Percentiles rank a stretch among this genome's conserved stretches.
phyloP scores from a whole-genome alignment of 2,797 vertebrate species.

The Phyllotis vaccarum region DNA sequence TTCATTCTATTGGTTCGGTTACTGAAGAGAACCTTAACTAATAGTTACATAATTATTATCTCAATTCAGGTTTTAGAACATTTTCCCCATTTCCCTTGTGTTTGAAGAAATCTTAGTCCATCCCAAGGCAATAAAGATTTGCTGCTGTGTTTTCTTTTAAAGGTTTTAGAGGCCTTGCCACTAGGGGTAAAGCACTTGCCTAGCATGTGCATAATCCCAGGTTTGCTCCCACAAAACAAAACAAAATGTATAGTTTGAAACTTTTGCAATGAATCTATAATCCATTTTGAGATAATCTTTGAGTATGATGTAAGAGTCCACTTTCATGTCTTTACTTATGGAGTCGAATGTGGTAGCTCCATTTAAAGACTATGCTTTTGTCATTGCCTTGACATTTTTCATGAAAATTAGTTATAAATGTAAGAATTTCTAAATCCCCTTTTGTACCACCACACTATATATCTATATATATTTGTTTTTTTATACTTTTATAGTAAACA shows the following conservation, averaged over 20 bases:
- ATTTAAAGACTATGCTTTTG: neutral
- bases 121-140: conserved; percentile 35
- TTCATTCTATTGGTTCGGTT: neutral
- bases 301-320: neutral
- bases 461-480: conserved; percentile 46
- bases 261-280: neutral
- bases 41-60: conserved; percentile 12
- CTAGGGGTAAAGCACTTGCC: neutral
- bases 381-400: neutral
- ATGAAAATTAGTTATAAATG: conserved; percentile 4
- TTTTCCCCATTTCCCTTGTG: conserved; percentile 46
- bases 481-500: neutral
- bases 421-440: conserved; percentile 12
- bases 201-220: neutral
- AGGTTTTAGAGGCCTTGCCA: neutral
- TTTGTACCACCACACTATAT: neutral
- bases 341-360: neutral
- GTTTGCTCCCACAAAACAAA: neutral
- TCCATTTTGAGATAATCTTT: neutral
- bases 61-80: conserved; percentile 32
- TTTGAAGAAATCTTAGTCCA: conserved; percentile 45
- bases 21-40: neutral
- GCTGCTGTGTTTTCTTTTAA: neutral
- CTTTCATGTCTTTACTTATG: conserved; percentile 18
- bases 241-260: conserved; percentile 22